Evolutionary conservation across 2,797 vertebrate species (phyloP).

Genomic region (Pseudocheirus occidentalis): DNA sequence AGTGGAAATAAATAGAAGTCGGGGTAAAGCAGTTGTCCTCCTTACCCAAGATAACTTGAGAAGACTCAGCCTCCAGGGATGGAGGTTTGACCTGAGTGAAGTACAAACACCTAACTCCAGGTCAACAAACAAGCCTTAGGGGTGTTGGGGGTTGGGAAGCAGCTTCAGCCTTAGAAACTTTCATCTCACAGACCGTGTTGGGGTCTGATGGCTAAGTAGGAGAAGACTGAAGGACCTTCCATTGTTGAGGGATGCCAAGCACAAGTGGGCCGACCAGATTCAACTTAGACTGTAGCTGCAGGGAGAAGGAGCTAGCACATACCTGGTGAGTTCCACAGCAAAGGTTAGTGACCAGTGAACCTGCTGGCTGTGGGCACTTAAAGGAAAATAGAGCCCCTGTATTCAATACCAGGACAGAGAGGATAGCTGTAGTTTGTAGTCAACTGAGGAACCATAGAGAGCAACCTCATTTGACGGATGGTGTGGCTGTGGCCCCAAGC

Average conservation of each 20-base stretch:
- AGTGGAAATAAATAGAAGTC: not conserved
- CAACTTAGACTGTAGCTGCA: not conserved
- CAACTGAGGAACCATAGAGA: not conserved
- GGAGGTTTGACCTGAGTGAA: not conserved
- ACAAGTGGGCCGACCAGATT: not conserved
- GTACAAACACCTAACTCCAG: not conserved
- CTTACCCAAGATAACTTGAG: not conserved
- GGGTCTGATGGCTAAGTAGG: not conserved
- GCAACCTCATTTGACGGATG: not conserved
- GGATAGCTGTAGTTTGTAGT: not conserved
- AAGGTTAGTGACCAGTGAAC: not conserved
- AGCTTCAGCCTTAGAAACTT: not conserved
- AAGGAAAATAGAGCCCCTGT: not conserved
- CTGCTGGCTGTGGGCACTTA: not conserved
- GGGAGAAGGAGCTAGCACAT: not conserved
- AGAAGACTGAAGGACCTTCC: not conserved
- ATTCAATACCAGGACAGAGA: too few relatives aligned
- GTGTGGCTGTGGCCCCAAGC: not conserved
- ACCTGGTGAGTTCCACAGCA: not conserved
- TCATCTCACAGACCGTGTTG: not conserved
- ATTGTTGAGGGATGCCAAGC: not conserved
- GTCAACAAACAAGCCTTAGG: not conserved
- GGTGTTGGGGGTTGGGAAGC: not conserved
- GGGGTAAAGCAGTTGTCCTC: not conserved
- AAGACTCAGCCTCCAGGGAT: not conserved